Evolutionary conservation across 2,113 vertebrate species (phyloP).

Genomic region (Caloenas nicobarica): DNA sequence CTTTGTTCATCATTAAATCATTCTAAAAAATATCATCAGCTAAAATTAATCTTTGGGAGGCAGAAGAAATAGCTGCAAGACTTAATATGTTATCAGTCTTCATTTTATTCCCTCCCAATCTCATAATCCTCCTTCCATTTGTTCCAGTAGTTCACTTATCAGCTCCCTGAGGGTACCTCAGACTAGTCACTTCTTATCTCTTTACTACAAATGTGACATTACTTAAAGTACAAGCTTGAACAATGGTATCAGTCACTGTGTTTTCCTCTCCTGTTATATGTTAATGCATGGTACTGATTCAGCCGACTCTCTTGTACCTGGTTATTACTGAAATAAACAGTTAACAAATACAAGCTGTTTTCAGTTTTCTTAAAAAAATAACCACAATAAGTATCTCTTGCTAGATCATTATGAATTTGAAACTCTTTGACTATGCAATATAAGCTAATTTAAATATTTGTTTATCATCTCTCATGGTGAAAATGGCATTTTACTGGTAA

Average conservation of each 20-base stretch:
- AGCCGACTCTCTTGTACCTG: background rate
- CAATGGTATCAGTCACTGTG: background rate
- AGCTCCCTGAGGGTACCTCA: background rate
- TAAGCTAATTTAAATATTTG: background rate
- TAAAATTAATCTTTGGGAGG: constrained; percentile 11
- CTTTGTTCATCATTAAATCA: constrained; percentile 23
- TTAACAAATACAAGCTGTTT: constrained; percentile 23
- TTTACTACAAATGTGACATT: background rate
- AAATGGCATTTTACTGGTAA: background rate
- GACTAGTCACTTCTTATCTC: constrained; percentile 7
- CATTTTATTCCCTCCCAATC: background rate
- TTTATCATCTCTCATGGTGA: background rate
- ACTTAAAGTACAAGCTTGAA: background rate
- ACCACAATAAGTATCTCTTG: background rate
- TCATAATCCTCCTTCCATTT: constrained; percentile 16
- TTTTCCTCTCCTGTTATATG: background rate
- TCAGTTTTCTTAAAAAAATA: background rate
- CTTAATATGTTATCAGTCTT: constrained; percentile 12
- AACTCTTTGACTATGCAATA: background rate
- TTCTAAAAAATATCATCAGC: background rate
- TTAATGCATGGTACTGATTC: background rate
- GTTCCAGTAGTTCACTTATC: constrained; percentile 3
- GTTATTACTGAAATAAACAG: background rate
- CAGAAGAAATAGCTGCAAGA: constrained; percentile 4
- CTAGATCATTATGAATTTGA: background rate